Percentiles rank a stretch among this genome's conserved stretches.
Conservation (phyloP, 2,888 invertebrate genomes). For the Lithodes maja region DNA sequence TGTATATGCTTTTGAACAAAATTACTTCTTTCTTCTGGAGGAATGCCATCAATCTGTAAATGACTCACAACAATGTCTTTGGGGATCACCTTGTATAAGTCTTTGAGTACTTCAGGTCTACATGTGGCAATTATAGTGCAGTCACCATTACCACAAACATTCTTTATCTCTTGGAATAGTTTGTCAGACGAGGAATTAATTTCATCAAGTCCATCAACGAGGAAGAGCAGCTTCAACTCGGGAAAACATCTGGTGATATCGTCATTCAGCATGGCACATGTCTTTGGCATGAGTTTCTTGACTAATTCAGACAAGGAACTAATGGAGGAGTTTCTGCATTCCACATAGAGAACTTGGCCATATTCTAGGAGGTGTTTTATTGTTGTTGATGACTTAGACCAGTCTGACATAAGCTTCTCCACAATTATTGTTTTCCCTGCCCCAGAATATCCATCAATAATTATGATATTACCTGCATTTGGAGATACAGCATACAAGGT, state of each 20-base stretch:
- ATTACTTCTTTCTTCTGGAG: not conserved
- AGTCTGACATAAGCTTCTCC: not conserved
- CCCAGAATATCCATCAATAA: not conserved
- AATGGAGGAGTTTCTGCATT: not conserved
- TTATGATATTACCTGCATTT: not conserved
- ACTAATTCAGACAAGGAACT: not conserved
- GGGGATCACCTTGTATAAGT: not conserved
- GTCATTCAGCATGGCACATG: not conserved
- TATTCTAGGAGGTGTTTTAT: not conserved
- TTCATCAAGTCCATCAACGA: constrained; percentile 6
- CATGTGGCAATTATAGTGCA: not conserved
- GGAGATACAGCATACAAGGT: not conserved
- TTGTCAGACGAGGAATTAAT: not conserved
- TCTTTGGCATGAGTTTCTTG: constrained; percentile 2
- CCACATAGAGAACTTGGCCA: not conserved
- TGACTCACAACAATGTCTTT: not conserved
- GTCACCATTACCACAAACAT: not conserved
- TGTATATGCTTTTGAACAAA: not conserved
- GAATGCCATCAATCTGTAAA: not conserved
- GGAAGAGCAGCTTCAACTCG: not conserved
- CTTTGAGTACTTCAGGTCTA: not conserved
- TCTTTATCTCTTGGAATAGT: not conserved
- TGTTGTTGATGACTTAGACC: not conserved
- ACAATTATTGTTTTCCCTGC: not conserved
- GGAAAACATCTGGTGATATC: not conserved